A percentile compares a stretch with the other conserved stretches of the same genome.
Evolutionary conservation across 64 coral and sea anemone genomes (phyloP).

Genomic region (Montipora efflorescens): DNA sequence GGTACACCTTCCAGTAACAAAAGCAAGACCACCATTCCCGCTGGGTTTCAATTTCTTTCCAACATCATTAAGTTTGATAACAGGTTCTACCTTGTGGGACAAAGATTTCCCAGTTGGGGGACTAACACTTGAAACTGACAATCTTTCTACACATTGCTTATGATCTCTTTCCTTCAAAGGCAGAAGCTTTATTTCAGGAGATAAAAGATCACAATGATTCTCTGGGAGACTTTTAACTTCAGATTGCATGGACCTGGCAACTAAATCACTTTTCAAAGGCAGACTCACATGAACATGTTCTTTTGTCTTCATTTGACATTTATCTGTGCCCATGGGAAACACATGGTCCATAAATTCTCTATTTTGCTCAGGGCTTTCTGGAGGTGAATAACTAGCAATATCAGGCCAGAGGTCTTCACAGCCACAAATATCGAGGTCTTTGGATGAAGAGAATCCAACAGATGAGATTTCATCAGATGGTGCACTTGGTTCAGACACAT

Average conservation of each 20-base stretch:
- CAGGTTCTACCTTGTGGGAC: not conserved
- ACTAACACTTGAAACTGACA: not conserved
- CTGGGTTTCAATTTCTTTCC: not conserved
- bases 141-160: not conserved
- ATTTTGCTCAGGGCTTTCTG: not conserved
- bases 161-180: not conserved
- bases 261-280: not conserved
- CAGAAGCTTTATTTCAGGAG: slow-evolving; percentile 1
- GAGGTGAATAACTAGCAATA: slow-evolving; percentile 23
- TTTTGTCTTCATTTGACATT: not conserved
- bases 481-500: not conserved
- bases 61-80: slow-evolving; percentile 20
- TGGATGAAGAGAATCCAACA: slow-evolving; percentile 1
- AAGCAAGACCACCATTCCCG: not conserved
- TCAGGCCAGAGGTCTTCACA: slow-evolving; percentile 4
- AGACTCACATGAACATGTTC: no score
- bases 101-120: not conserved
- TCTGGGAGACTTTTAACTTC: not conserved
- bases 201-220: not conserved
- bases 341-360: not conserved
- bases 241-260: not conserved
- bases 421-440: not conserved
- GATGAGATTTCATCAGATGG: not conserved
- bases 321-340: not conserved
- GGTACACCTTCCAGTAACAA: not conserved